Evolutionary conservation across 2,797 vertebrate genomes (phyloP), one percentile per base, ranked within the genome.

Genomic region (Tamandua tetradactyla): DNA sequence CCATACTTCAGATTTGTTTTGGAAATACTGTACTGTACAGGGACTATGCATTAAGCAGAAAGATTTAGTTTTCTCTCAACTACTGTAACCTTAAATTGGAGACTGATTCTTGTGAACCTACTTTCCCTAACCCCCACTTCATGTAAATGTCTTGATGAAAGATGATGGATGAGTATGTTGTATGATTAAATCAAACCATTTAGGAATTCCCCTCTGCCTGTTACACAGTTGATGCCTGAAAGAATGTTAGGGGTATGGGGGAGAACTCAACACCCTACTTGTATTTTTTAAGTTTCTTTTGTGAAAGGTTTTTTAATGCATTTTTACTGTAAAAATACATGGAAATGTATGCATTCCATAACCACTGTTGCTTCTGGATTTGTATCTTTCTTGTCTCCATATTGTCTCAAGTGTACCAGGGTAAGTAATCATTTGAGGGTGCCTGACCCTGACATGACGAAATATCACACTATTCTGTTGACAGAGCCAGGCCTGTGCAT

Each of bases 271-370:
- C 83, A 93, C 64, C 90, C 78, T 96, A 97, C 87, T 91, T 86
- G 91, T 91, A 23, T 97, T 93, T 96, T 98, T 98, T 80, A 96
- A 94, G 94, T 97, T 96, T 96, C 66, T 97, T 93, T 96, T 96
- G 55, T 84, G 71, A 88, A 96, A 94, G 80, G 96, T 96, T 96
- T 93, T 95, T 95, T 93, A 94, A 2, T 97, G 87, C 86, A 79
- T 97, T 97, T 97, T 97, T 95, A 94, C 25, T 94, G 87, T 96
- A 93, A 96, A 97, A 87, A 95, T 92, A 74, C 81, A 87, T 96
- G 96, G 80, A 95, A 86, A 84, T 93, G 40, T 96, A 32, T 81
- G 27, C 37, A 6, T 59, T 96, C 87, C 89, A 78, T 95, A 96
- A 94, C 55, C 80, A 95, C 35, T 27, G 12, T 78, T 84, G 80